A percentile compares a stretch with the other conserved stretches of the same genome.
Evolutionary conservation across 2,797 vertebrate species (phyloP).

Genomic region (Gila robusta): DNA sequence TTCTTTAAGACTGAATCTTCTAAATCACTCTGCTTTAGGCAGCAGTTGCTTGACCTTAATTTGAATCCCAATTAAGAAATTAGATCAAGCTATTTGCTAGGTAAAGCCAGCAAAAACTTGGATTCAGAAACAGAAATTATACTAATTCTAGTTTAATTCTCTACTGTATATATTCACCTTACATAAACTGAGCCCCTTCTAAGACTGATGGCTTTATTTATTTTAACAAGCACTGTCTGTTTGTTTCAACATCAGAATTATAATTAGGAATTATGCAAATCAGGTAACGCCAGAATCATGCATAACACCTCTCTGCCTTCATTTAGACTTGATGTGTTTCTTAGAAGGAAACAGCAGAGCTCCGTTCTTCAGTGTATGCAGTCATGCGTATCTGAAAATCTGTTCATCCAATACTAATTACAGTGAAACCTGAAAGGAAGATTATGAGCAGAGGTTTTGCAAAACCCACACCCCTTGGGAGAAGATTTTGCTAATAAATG

Average conservation of each 20-base stretch:
- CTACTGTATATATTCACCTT: background rate
- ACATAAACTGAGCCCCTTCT: background rate
- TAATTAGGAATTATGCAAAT: conserved; percentile 1
- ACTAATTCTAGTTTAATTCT: conserved; percentile 24
- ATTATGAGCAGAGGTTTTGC: conserved; percentile 13
- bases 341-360: conserved; percentile 2
- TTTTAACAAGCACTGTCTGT: background rate
- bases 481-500: conserved; percentile 31
- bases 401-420: background rate
- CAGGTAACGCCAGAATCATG: background rate
- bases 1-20: conserved; percentile 8
- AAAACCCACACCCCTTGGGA: background rate
- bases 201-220: background rate
- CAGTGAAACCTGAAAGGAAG: background rate
- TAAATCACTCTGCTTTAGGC: background rate
- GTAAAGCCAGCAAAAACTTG: conserved; percentile 23
- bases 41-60: conserved; percentile 5
- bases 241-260: background rate
- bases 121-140: conserved; percentile 19
- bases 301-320: background rate
- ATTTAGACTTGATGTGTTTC: conserved; percentile 30
- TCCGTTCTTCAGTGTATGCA: conserved; percentile 1
- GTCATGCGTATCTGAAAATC: conserved; percentile 8
- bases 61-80: conserved; percentile 22
- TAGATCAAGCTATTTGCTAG: conserved; percentile 13